A percentile compares a stretch with the other conserved stretches of the same genome.
phyloP scores from a whole-genome alignment of 35 echinoderm and acorn worm genomes.

The Apostichopus californicus region DNA sequence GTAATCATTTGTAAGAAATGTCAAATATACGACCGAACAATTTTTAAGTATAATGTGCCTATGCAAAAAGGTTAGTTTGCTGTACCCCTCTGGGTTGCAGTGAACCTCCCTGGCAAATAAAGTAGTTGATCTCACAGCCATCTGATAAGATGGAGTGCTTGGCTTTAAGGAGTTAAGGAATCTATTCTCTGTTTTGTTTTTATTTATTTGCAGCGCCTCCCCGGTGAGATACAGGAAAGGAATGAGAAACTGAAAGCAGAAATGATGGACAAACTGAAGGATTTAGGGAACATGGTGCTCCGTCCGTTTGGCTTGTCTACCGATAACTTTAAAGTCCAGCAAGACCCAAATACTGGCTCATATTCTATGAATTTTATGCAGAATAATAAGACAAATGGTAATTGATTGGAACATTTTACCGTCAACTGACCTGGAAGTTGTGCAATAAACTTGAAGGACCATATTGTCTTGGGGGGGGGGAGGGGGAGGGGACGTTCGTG shows the following conservation, averaged over 20 bases:
- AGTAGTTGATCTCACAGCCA: too few species aligned
- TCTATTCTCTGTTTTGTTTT: too few species aligned
- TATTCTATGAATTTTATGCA: conserved; percentile 95
- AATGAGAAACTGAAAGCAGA: conserved; percentile 98
- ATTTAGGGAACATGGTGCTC: conserved; percentile 89
- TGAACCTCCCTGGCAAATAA: too few species aligned
- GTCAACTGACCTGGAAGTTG: neutral
- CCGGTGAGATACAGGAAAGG: conserved; percentile 86
- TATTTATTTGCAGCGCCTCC: conserved; percentile 76
- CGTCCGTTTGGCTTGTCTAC: conserved; percentile 96
- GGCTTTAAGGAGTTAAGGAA: too few species aligned
- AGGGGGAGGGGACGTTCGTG: too few species aligned
- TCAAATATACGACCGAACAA: too few species aligned
- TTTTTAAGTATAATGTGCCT: too few species aligned
- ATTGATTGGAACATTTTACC: neutral
- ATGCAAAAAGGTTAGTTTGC: too few species aligned
- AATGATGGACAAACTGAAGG: conserved; percentile 97
- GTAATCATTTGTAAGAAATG: too few species aligned
- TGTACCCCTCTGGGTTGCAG: too few species aligned
- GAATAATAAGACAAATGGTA: conserved; percentile 70
- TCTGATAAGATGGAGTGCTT: too few species aligned
- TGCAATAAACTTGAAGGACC: neutral
- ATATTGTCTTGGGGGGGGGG: neutral
- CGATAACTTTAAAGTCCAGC: conserved; percentile 85
- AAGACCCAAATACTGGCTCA: conserved; percentile 84